Evolutionary conservation across 1,140 invertebrate genomes (phyloP).

Genomic region (Temnothorax longispinosus): DNA sequence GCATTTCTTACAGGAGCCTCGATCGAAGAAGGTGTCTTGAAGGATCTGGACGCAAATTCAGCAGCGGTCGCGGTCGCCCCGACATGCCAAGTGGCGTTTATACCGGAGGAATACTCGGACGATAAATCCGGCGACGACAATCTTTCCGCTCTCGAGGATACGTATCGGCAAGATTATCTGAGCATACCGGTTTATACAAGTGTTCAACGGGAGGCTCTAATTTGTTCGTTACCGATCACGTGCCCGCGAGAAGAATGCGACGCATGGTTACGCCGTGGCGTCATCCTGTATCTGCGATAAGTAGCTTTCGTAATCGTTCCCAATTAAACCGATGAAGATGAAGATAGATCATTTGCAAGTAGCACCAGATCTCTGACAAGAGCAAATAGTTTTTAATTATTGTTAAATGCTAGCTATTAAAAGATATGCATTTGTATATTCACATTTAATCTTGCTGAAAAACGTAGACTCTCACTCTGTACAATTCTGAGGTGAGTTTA

Average conservation of each 20-base stretch:
- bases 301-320: slow-evolving; percentile 30
- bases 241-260: slow-evolving; percentile 75
- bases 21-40: slow-evolving; percentile 78
- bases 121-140: slow-evolving; percentile 28
- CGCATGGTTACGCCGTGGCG: slow-evolving; percentile 80
- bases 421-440: not conserved
- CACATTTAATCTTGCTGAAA: not conserved
- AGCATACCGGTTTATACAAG: slow-evolving; percentile 81
- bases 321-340: slow-evolving; percentile 9
- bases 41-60: slow-evolving; percentile 79
- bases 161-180: slow-evolving; percentile 47
- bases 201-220: slow-evolving; percentile 76
- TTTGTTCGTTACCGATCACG: slow-evolving; percentile 80
- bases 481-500: not conserved
- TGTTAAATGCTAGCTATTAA: not conserved
- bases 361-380: not conserved
- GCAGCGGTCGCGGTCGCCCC: slow-evolving; percentile 78
- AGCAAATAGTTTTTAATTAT: not conserved
- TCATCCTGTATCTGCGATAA: slow-evolving; percentile 79
- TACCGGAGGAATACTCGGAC: slow-evolving; percentile 66
- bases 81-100: slow-evolving; percentile 77
- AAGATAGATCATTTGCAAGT: not conserved
- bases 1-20: slow-evolving; percentile 73
- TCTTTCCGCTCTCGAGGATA: slow-evolving; percentile 22
- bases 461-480: not conserved